phyloP scores from a whole-genome alignment of 2,113 vertebrate species.

The Scomber colias region DNA sequence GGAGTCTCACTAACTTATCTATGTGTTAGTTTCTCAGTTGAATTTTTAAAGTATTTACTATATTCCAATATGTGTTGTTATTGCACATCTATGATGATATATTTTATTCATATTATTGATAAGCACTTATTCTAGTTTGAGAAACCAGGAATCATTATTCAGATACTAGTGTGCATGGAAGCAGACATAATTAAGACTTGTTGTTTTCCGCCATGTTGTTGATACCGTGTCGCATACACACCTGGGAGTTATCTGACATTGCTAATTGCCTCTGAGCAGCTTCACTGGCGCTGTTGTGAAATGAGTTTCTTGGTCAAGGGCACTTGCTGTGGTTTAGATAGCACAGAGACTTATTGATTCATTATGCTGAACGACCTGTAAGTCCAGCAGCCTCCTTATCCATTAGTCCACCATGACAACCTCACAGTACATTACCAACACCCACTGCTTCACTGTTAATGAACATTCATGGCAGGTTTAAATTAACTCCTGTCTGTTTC shows the following conservation, averaged over 20 bases:
- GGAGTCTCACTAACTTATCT: too few relatives aligned
- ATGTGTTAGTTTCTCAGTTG: too few relatives aligned
- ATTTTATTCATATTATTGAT: too few relatives aligned
- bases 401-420: slow-evolving; percentile 8
- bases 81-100: too few relatives aligned
- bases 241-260: background rate
- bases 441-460: background rate
- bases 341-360: slow-evolving; percentile 20
- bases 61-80: too few relatives aligned
- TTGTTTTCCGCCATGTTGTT: background rate
- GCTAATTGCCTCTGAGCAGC: slow-evolving; percentile 1
- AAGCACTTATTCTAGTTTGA: too few relatives aligned
- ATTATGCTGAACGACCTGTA: slow-evolving; percentile 17
- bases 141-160: too few relatives aligned
- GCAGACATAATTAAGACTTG: background rate
- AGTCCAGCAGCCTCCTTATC: slow-evolving; percentile 7
- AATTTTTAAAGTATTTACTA: too few relatives aligned
- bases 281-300: slow-evolving; percentile 13
- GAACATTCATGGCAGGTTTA: background rate
- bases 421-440: background rate
- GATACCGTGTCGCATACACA: too few relatives aligned
- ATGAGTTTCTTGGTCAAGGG: slow-evolving; percentile 30
- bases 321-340: slow-evolving; percentile 30
- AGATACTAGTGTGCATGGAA: background rate
- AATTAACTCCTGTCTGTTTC: slow-evolving; percentile 33